Conservation (phyloP, 1,140 invertebrate species). For the Trichomalopsis sarcophagae region DNA sequence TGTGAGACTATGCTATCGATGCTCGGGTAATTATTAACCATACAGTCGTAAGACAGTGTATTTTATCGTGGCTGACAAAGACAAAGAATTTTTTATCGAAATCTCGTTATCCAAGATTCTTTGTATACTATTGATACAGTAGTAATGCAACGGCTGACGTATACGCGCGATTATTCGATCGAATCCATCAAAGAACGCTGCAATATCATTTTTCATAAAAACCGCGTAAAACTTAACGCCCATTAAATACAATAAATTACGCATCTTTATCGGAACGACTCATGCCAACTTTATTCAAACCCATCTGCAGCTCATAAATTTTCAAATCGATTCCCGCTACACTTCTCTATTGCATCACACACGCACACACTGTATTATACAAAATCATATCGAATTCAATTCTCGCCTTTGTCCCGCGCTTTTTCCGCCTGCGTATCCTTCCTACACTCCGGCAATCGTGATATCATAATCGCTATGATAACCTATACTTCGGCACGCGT, state of each 20-base stretch:
- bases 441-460: neutral
- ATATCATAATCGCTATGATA: neutral
- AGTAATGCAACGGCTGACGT: no score
- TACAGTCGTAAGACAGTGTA: no score
- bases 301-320: neutral
- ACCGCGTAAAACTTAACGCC: neutral
- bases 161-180: no score
- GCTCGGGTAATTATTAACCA: no score
- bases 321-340: slow-evolving; percentile 2
- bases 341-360: neutral
- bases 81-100: neutral
- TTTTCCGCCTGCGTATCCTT: no score
- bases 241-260: neutral
- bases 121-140: neutral
- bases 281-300: neutral
- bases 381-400: no score
- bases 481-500: neutral
- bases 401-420: neutral
- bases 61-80: neutral
- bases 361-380: no score
- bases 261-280: neutral
- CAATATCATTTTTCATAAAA: neutral
- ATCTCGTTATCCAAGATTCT: neutral
- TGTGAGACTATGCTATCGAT: no score
- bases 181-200: no score